phyloP scores from a whole-genome alignment of 53 echinoderm and acorn worm genomes.

The Holothuria scabra region DNA sequence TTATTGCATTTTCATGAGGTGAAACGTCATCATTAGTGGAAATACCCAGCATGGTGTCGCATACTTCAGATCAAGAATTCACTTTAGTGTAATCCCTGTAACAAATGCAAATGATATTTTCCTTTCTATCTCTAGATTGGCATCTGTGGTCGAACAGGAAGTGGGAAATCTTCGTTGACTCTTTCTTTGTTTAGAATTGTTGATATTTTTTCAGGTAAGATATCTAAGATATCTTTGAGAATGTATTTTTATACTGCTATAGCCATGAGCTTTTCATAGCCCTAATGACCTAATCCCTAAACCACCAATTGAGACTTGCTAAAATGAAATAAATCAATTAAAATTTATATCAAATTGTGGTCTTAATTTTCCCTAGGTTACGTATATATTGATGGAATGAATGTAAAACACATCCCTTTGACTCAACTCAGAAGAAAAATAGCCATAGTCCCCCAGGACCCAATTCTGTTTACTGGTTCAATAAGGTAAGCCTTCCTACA shows the following conservation, averaged over 20 bases:
- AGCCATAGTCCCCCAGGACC: conserved; percentile 76
- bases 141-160: conserved; percentile 75
- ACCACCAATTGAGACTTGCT: too few relatives aligned
- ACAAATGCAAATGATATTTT: too few relatives aligned
- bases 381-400: conserved; percentile 71
- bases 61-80: too few relatives aligned
- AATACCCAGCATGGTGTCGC: too few relatives aligned
- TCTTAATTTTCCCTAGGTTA: conserved; percentile 44
- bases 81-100: too few relatives aligned
- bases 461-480: conserved; percentile 67
- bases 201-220: conserved; percentile 70
- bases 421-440: conserved; percentile 57
- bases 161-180: conserved; percentile 76
- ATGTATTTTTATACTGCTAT: neutral
- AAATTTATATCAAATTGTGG: too few relatives aligned
- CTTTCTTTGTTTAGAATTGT: conserved; percentile 66
- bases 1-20: too few relatives aligned
- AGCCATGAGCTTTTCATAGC: too few relatives aligned
- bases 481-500: conserved; percentile 47
- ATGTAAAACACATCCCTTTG: conserved; percentile 64
- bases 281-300: too few relatives aligned
- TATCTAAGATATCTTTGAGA: neutral
- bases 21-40: too few relatives aligned
- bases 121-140: conserved; percentile 54
- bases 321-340: too few relatives aligned